Conservation (phyloP, 2,113 vertebrate genomes). For the Sus scrofa region DNA sequence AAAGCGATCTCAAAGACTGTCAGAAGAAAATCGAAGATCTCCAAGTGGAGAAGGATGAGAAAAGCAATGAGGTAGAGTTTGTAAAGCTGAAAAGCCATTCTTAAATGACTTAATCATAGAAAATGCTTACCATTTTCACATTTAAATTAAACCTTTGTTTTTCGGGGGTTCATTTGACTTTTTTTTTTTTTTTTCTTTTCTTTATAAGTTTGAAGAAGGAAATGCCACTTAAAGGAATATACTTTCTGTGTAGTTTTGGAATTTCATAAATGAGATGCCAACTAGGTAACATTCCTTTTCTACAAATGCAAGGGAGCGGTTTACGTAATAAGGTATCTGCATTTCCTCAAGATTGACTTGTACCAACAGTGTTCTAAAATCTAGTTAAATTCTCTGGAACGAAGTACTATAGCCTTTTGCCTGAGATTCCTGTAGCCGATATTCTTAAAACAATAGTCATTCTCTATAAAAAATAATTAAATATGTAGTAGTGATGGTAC, state of each 20-base stretch:
- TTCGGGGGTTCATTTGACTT: background rate
- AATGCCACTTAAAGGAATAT: slow-evolving; percentile 2
- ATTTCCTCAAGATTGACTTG: slow-evolving; percentile 1
- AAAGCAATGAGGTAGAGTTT: slow-evolving; percentile 74
- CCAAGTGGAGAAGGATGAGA: slow-evolving; percentile 86
- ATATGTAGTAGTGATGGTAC: background rate
- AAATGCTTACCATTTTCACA: background rate
- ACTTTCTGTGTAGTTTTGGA: slow-evolving; percentile 32
- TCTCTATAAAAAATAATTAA: background rate
- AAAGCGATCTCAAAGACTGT: slow-evolving; percentile 90
- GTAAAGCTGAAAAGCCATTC: background rate
- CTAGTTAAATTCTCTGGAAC: background rate
- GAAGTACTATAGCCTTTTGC: background rate
- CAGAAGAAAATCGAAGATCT: slow-evolving; percentile 86
- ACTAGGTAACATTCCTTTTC: slow-evolving; percentile 21
- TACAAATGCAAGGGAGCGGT: background rate
- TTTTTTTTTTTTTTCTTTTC: background rate
- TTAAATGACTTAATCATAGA: background rate
- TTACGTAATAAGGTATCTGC: background rate
- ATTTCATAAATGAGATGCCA: background rate
- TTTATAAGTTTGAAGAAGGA: slow-evolving; percentile 8
- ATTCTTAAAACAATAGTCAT: background rate
- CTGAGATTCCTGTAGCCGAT: background rate
- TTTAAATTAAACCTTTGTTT: slow-evolving; percentile 19
- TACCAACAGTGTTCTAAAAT: background rate